Percentiles rank a stretch among this genome's conserved stretches.
Conservation (phyloP, 2,888 invertebrate species). For the Augiades crinisus region DNA sequence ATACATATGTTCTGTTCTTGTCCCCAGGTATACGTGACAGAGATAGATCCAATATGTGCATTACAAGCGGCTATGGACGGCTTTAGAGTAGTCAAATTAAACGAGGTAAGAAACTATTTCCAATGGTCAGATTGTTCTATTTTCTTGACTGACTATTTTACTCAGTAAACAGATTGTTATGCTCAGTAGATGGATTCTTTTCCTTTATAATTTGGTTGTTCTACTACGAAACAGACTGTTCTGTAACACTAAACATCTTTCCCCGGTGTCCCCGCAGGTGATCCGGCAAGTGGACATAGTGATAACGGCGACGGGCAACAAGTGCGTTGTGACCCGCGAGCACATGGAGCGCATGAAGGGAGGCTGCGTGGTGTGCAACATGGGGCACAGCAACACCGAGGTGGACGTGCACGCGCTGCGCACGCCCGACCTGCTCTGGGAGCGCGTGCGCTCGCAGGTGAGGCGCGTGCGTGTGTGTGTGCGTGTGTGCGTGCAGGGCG, state of each 20-base stretch:
- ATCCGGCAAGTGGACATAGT: slow-evolving; percentile 96
- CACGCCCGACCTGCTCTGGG: slow-evolving; percentile 98
- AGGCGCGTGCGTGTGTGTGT: too few relatives aligned
- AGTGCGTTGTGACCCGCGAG: slow-evolving; percentile 96
- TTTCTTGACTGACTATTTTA: too few relatives aligned
- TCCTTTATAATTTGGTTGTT: too few relatives aligned
- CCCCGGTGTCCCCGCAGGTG: too few relatives aligned
- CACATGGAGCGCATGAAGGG: slow-evolving; percentile 99
- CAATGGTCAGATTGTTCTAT: too few relatives aligned
- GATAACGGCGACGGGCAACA: slow-evolving; percentile 98
- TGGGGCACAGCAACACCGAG: slow-evolving; percentile 98
- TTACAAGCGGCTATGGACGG: slow-evolving; percentile 99
- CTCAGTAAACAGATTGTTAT: too few relatives aligned
- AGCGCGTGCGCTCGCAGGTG: slow-evolving; percentile 95
- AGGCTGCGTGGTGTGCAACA: slow-evolving; percentile 97
- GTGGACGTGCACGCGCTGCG: slow-evolving; percentile 93
- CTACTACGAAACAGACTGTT: too few relatives aligned
- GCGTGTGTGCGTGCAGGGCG: slow-evolving; percentile 97
- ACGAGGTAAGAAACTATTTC: slow-evolving; percentile 89
- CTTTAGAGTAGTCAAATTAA: slow-evolving; percentile 95
- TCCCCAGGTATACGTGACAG: slow-evolving; percentile 85
- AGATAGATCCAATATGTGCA: slow-evolving; percentile 99
- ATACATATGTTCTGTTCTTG: too few relatives aligned
- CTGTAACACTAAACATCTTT: too few relatives aligned
- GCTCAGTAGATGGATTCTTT: too few relatives aligned